Evolutionary conservation across 2,888 invertebrate species (phyloP).

Genomic region (Acheta domesticus): DNA sequence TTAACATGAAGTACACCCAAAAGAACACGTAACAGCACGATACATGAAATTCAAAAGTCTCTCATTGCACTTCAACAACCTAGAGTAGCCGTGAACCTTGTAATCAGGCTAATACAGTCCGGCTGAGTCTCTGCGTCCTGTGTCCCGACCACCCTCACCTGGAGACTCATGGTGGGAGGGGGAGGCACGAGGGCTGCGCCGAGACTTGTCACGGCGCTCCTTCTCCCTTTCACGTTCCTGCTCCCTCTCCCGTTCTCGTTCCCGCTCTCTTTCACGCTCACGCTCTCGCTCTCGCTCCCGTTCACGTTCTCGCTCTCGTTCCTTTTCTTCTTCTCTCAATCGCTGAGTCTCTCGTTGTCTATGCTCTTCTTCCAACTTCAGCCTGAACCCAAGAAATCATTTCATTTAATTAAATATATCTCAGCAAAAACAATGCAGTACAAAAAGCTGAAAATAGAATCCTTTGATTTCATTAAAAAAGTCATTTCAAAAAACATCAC

Average conservation of each 20-base stretch:
- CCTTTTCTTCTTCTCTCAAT: constrained; percentile 40
- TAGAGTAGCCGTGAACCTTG: neutral
- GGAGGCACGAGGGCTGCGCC: constrained; percentile 37
- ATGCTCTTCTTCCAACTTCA: constrained; percentile 69
- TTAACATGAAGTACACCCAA: no score
- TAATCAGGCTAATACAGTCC: constrained; percentile 7
- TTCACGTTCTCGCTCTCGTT: constrained; percentile 56
- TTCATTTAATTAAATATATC: constrained; percentile 34
- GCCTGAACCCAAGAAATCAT: constrained; percentile 44
- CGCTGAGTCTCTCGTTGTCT: constrained; percentile 53
- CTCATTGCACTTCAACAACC: neutral
- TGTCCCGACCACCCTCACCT: constrained; percentile 35
- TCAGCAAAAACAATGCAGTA: neutral
- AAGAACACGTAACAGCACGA: no score
- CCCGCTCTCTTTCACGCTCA: constrained; percentile 38
- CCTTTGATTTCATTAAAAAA: neutral
- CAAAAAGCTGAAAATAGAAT: neutral
- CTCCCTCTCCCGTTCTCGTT: constrained; percentile 49
- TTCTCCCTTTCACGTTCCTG: constrained; percentile 51
- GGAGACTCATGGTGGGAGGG: constrained; percentile 36
- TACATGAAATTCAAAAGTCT: no score
- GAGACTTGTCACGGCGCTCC: constrained; percentile 47
- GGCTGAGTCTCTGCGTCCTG: constrained; percentile 12
- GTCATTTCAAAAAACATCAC: no score
- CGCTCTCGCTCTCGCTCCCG: constrained; percentile 58